phyloP scores from a whole-genome alignment of 1,140 invertebrate genomes.

The Coelopa frigida region DNA sequence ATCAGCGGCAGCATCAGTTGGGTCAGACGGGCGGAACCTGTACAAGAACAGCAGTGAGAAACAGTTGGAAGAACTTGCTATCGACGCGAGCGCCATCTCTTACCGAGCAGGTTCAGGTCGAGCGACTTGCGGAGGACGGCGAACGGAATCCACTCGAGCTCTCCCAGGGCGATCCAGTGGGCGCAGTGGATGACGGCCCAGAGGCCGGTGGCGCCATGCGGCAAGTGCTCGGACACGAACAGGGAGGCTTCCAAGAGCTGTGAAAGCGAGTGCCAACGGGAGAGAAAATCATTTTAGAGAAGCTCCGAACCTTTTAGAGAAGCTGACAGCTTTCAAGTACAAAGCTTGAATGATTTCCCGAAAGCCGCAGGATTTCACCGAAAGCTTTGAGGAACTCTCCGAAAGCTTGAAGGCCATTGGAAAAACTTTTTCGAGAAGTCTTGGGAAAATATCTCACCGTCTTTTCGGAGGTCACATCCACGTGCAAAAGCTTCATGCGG shows the following conservation, averaged over 20 bases:
- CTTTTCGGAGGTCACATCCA: slow-evolving; percentile 68
- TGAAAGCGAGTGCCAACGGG: slow-evolving; percentile 19
- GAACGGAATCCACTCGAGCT: slow-evolving; percentile 80
- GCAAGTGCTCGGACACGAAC: slow-evolving; percentile 67
- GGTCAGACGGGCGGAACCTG: slow-evolving; percentile 61
- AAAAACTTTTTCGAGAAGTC: slow-evolving; percentile 13
- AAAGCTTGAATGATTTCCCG: background rate
- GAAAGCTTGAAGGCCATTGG: slow-evolving; percentile 7
- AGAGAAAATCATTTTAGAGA: background rate
- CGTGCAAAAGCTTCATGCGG: slow-evolving; percentile 62
- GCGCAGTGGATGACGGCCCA: slow-evolving; percentile 89
- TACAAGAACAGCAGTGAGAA: background rate
- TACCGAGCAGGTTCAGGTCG: slow-evolving; percentile 67
- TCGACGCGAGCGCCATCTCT: slow-evolving; percentile 7
- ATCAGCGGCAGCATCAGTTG: slow-evolving; percentile 76
- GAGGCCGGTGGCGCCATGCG: slow-evolving; percentile 66
- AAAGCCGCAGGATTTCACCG: background rate
- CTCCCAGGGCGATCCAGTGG: slow-evolving; percentile 77
- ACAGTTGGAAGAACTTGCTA: background rate
- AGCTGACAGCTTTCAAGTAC: too few relatives aligned
- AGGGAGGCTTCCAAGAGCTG: slow-evolving; percentile 65
- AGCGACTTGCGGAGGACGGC: slow-evolving; percentile 63
- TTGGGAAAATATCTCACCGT: slow-evolving; percentile 46
- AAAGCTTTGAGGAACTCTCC: background rate
- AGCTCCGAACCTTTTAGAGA: slow-evolving; percentile 6